Evolutionary conservation across 1,140 invertebrate genomes (phyloP).

Genomic region (Bicyclus anynana): DNA sequence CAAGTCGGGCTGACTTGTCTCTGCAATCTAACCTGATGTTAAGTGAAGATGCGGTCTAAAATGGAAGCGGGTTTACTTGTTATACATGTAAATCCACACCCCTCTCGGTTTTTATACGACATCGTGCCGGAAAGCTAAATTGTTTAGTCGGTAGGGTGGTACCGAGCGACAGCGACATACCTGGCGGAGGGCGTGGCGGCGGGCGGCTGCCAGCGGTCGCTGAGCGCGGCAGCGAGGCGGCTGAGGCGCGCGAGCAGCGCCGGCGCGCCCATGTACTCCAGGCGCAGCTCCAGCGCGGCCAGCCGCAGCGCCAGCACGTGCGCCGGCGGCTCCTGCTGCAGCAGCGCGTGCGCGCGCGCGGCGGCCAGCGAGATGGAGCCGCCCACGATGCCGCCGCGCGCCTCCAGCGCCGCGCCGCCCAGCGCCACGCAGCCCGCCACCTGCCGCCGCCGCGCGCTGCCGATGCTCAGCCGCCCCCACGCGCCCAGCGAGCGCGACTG

Average conservation of each 20-base stretch:
- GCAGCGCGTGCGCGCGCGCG: constrained; percentile 92
- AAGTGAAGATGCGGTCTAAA: too few species aligned
- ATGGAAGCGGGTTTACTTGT: too few species aligned
- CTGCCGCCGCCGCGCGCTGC: constrained; percentile 96
- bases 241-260: constrained; percentile 94
- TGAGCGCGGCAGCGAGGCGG: constrained; percentile 85
- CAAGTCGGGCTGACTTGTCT: too few species aligned
- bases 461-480: constrained; percentile 93
- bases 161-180: constrained; percentile 6
- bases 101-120: too few species aligned
- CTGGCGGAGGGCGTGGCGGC: constrained; percentile 24
- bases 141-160: background rate
- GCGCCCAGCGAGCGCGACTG: constrained; percentile 91
- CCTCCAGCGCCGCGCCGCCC: constrained; percentile 93
- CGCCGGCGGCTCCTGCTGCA: constrained; percentile 94
- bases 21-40: too few species aligned
- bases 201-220: constrained; percentile 87
- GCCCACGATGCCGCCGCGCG: constrained; percentile 97
- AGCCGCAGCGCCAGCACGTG: constrained; percentile 92
- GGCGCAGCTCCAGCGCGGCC: constrained; percentile 89
- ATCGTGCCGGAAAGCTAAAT: too few species aligned
- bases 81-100: too few species aligned
- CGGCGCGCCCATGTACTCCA: constrained; percentile 98
- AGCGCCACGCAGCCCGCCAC: constrained; percentile 93
- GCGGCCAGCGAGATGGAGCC: constrained; percentile 94